phyloP scores from a whole-genome alignment of 2,797 vertebrate genomes.

The Etheostoma nigrum region DNA sequence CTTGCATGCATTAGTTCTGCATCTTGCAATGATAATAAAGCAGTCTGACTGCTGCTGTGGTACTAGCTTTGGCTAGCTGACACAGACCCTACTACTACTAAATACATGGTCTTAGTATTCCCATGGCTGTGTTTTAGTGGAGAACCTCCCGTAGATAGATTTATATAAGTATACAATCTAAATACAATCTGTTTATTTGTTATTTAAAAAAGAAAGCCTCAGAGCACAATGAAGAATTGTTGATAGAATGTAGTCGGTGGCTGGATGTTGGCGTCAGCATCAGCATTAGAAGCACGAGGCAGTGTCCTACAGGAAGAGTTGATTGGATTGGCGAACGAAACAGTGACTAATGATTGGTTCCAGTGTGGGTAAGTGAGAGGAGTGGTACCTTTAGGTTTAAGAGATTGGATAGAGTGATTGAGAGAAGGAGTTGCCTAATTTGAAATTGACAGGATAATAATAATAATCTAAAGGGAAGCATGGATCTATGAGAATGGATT shows the following conservation, averaged over 20 bases:
- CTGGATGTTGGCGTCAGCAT: slow-evolving; percentile 4
- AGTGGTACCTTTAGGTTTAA: slow-evolving; percentile 29
- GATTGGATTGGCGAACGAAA: slow-evolving; percentile 25
- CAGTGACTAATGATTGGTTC: slow-evolving; percentile 31
- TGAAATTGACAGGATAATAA: slow-evolving; percentile 37
- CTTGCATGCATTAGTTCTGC: not conserved
- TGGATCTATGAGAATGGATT: slow-evolving; percentile 29
- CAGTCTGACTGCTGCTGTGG: not conserved
- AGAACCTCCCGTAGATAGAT: no score
- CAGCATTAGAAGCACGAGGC: slow-evolving; percentile 4
- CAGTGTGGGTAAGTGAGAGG: slow-evolving; percentile 11
- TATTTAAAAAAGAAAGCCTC: not conserved
- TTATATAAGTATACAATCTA: not conserved
- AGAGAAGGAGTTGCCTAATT: slow-evolving; percentile 27
- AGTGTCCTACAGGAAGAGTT: slow-evolving; percentile 1
- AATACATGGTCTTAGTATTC: not conserved
- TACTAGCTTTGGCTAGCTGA: not conserved
- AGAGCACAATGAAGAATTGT: not conserved
- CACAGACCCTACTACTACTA: not conserved
- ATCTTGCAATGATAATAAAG: not conserved
- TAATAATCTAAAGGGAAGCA: slow-evolving; percentile 14
- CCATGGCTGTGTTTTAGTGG: not conserved
- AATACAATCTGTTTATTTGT: not conserved
- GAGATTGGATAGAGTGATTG: slow-evolving; percentile 32
- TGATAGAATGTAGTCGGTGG: not conserved